phyloP scores from a whole-genome alignment of 2,113 vertebrate genomes.

The Rhea pennata region DNA sequence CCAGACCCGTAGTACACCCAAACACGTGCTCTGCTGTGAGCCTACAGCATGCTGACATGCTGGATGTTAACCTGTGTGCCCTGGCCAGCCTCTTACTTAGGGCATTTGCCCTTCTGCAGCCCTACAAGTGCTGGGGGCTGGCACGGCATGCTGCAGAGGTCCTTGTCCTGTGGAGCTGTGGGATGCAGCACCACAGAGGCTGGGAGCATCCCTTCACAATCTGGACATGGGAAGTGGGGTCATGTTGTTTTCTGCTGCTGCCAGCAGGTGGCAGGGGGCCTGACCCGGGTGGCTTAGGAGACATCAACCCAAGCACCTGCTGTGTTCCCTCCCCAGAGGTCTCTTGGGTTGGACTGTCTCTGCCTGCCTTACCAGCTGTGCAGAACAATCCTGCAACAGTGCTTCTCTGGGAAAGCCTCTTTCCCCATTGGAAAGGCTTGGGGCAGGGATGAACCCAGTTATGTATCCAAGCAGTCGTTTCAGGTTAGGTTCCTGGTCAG shows the following conservation, averaged over 20 bases:
- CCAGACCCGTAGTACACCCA: not conserved
- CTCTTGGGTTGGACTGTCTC: not conserved
- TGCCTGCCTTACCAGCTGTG: not conserved
- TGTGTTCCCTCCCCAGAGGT: not conserved
- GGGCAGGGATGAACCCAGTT: not conserved
- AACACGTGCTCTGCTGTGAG: not conserved
- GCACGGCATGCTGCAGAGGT: not conserved
- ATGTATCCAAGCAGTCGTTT: not conserved
- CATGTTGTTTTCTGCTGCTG: not conserved
- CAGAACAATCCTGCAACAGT: not conserved
- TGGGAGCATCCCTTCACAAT: too few species aligned
- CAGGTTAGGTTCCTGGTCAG: not conserved
- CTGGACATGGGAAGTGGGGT: fast-evolving
- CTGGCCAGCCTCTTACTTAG: not conserved
- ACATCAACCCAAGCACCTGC: fast-evolving
- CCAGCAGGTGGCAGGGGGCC: conserved; percentile 24
- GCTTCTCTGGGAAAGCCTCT: not conserved
- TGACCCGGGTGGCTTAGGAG: fast-evolving
- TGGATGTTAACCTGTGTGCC: not conserved
- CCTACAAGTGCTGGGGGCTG: not conserved
- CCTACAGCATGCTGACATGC: fast-evolving
- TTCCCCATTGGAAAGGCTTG: not conserved
- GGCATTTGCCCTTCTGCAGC: not conserved
- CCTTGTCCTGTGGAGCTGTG: not conserved
- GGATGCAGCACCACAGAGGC: fast-evolving